Base-by-base conservation (phyloP, 1,140 invertebrate genomes). In the Orius laevigatus region DNA sequence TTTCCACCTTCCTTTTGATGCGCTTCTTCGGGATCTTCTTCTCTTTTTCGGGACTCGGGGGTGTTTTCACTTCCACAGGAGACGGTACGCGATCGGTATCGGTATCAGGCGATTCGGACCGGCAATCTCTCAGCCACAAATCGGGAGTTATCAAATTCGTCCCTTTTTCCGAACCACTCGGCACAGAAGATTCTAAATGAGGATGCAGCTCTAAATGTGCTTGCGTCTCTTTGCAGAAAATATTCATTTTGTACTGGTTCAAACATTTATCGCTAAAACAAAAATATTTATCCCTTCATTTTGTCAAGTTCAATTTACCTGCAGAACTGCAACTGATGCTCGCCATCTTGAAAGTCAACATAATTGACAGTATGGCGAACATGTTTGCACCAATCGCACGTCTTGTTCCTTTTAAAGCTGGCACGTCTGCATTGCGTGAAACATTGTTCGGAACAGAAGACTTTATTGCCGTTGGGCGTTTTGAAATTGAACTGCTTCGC, bases 181-280 rank as follows among this genome's bases (percentile, higher is more conserved):
- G 59, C 2, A 20, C 40, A 14, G 36, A 16, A 8, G 43, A n/a
- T 8, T 67, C 67, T 25, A 71, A 66, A 59, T 82, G 78, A 0
- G 79, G 79, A 58, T 87, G 84, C 53, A 87, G 73, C 60, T 87
- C 81, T 35, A 90, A 71, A 62, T 90, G 86, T 1, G 86, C 84
- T 63, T 87, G 79, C 2, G 87, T 89, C 64, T 91, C 87, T 19
- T 81, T 77, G 66, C 87, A 91, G 63, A 92, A 93, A 53, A 91
- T 89, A 60, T 90, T 85, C 86, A 93, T 91, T 69, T 93, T 92
- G 68, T 91, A 93, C 63, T 91, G 87, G 61, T 91, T 91, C 39
- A 92, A 70, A 60, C 88, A 93, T 69, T 91, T 91, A 62, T 90
- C 84, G 48, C 85, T 85, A 62, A 74, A 82, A 63, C 36, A 44